Evolutionary conservation across 2,888 invertebrate genomes (phyloP).

Genomic region (Phalangium opilio): DNA sequence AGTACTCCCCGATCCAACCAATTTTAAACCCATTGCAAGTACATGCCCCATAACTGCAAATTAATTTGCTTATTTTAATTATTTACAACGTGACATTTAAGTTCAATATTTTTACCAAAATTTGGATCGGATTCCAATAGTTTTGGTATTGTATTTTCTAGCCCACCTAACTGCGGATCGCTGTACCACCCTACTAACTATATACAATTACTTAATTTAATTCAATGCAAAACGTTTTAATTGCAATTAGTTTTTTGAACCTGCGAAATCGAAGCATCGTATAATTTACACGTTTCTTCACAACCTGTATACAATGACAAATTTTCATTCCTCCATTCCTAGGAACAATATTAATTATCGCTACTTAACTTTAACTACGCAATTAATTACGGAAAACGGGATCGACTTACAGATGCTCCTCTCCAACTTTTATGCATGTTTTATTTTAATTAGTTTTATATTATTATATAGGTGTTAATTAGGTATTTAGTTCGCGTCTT

Average conservation of each 20-base stretch:
- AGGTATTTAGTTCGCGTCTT: too few species aligned
- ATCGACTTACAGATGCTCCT: too few species aligned
- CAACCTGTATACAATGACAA: slow-evolving; percentile 28
- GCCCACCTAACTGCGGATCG: slow-evolving; percentile 33
- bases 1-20: slow-evolving; percentile 33
- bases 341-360: not conserved
- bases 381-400: too few species aligned
- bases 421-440: too few species aligned
- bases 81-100: too few species aligned
- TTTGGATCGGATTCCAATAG: slow-evolving; percentile 34
- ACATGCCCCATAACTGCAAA: slow-evolving; percentile 34
- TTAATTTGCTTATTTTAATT: too few species aligned
- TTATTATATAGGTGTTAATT: too few species aligned
- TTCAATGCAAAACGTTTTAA: too few species aligned
- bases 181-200: slow-evolving; percentile 31
- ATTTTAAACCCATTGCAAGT: slow-evolving; percentile 31
- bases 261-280: slow-evolving; percentile 35
- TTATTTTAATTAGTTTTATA: too few species aligned
- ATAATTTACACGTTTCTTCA: slow-evolving; percentile 32
- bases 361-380: too few species aligned
- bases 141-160: slow-evolving; percentile 28
- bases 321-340: slow-evolving; percentile 21
- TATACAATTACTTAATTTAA: too few species aligned
- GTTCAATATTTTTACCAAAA: slow-evolving; percentile 28
- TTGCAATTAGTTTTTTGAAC: slow-evolving; percentile 2